Percentiles rank a stretch among this genome's conserved stretches.
These are phyloP conservation scores for Microctenopoma steveboyesi DNA, from an alignment of 2,797 vertebrate species.

Conservation along the genomic window DNA sequence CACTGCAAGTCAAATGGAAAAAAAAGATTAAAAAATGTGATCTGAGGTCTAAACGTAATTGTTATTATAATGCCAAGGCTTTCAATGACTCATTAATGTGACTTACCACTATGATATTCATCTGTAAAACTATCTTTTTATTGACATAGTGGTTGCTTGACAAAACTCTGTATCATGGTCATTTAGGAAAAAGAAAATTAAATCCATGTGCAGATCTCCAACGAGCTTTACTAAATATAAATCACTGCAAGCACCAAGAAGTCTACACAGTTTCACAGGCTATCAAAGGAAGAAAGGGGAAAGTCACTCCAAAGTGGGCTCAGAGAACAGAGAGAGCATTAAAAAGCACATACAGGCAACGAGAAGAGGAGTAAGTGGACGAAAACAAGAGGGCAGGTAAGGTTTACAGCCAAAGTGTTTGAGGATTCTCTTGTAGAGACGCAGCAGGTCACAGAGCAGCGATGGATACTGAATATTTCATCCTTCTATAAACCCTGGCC, in stretches of 20 bases:
- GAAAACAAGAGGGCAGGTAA: conserved; percentile 11
- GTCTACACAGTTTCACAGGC: not conserved
- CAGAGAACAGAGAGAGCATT: not conserved
- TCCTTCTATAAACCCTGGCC: conserved; percentile 36
- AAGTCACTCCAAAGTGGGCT: not conserved
- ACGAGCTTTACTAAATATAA: conserved; percentile 32
- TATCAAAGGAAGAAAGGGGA: not conserved
- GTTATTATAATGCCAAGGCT: conserved; percentile 32
- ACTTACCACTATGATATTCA: conserved; percentile 5
- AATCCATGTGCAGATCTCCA: conserved; percentile 19
- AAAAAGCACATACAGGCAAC: not conserved
- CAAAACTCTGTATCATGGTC: not conserved
- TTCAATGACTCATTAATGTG: conserved; percentile 11
- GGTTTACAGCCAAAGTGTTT: conserved; percentile 35
- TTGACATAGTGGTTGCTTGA: conserved; percentile 5
- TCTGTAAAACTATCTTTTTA: conserved; percentile 30
- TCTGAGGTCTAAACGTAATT: not conserved
- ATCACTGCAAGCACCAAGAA: not conserved
- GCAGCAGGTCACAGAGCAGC: conserved; percentile 40
- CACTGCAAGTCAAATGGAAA: not conserved
- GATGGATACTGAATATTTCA: conserved; percentile 55
- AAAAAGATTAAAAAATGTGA: conserved; percentile 5
- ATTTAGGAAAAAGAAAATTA: not conserved
- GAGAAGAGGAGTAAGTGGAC: not conserved
- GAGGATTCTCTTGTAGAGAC: conserved; percentile 28